Base-by-base conservation (phyloP, 2,113 vertebrate genomes). In the Suncus etruscus region DNA sequence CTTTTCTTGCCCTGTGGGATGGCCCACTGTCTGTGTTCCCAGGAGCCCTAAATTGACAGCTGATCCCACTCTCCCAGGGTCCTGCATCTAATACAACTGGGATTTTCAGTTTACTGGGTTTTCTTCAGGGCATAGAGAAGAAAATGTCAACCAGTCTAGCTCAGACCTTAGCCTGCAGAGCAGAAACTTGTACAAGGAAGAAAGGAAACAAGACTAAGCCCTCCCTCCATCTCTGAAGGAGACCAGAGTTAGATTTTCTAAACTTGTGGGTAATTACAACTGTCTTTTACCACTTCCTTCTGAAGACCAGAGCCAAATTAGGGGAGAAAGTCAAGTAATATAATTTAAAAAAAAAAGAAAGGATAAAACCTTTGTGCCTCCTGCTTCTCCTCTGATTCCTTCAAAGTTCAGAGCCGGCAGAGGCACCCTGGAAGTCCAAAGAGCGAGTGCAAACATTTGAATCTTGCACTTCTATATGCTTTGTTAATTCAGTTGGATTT, bases 111-210 rank as follows among this genome's bases (percentile, higher is more conserved):
- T 68, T 1, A 16, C 7, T 77, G n/a, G 27, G 24, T 78, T 95
- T 83, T 73, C 68, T 39, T 39, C 45, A 75, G 2, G n/a, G n/a
- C 72, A 0, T 90, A 47, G 11, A 50, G 31, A 39, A 50, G 25
- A 80, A 79, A 91, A 50, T 8, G 2, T 95, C 61, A 76, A 39
- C 0, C 22, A 86, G 78, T 16, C 83, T 74, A 91, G 50, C 58
- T 86, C 83, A 85, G 65, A 87, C 63, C 78, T 89, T 82, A 58
- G 61, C 18, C 83, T 93, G 94, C 47, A 32, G 48, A 39, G 83
- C 31, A 76, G 68, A 94, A 83, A 61, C 72, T 65, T 90, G 9
- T 77, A 63, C 70, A 77, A 91, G 6, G 63, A 79, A 15, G 5
- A 5, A 45, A 79, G 90, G 51, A 85, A 93, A n/a, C 22, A 74